phyloP scores from a whole-genome alignment of 2,888 invertebrate species.

The Anoplius nigerrimus region DNA sequence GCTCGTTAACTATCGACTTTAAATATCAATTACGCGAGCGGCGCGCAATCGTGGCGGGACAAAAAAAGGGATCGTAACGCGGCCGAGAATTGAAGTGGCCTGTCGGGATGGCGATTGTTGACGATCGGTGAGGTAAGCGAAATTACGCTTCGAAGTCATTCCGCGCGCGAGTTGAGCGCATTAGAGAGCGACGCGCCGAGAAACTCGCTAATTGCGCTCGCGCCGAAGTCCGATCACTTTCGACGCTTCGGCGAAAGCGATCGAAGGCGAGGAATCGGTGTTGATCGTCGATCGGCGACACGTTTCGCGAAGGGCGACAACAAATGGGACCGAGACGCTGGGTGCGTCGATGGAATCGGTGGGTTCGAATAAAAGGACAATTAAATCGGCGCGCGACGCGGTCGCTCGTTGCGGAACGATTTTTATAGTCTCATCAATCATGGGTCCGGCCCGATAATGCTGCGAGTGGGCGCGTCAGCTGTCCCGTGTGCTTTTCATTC shows the following conservation, averaged over 20 bases:
- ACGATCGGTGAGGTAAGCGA: too few species aligned
- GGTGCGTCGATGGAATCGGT: constrained; percentile 18
- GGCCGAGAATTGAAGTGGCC: too few species aligned
- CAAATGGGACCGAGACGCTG: too few species aligned
- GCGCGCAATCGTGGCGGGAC: background rate
- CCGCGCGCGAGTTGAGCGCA: too few species aligned
- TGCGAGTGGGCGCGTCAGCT: constrained; percentile 49
- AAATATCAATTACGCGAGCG: constrained; percentile 35
- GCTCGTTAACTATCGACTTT: constrained; percentile 34
- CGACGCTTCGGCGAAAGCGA: too few species aligned
- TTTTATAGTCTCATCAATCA: constrained; percentile 56
- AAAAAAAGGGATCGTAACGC: background rate
- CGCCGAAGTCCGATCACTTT: too few species aligned
- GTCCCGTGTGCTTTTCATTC: constrained; percentile 51
- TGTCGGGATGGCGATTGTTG: too few species aligned
- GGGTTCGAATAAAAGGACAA: constrained; percentile 7
- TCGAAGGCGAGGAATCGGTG: background rate
- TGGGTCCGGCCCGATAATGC: constrained; percentile 40
- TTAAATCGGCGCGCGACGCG: constrained; percentile 24
- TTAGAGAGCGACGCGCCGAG: too few species aligned
- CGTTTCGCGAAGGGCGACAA: background rate
- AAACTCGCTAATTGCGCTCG: too few species aligned
- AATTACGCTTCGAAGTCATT: too few species aligned
- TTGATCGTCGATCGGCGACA: background rate
- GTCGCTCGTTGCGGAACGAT: constrained; percentile 31